These are phyloP conservation scores for Ganaspis sp. DNA, from an alignment of 1,140 invertebrate species.

Conservation along the genomic window DNA sequence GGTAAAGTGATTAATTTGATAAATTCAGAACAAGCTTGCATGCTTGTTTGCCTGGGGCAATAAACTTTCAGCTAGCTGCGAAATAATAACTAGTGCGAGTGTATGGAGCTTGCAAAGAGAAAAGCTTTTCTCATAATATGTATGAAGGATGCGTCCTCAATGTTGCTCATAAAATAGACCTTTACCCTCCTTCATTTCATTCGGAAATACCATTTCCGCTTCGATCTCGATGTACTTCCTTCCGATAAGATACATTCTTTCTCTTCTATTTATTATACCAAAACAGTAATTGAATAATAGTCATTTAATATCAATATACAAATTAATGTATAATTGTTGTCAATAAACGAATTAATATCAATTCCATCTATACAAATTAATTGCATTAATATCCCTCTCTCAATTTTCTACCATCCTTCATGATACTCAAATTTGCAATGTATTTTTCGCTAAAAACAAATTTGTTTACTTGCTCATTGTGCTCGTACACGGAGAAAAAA, in stretches of 20 bases:
- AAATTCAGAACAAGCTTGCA: background rate
- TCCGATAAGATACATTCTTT: background rate
- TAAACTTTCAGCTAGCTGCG: conserved; percentile 18
- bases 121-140: background rate
- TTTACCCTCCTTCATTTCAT: conserved; percentile 10
- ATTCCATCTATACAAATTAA: no score
- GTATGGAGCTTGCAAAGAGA: background rate
- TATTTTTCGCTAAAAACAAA: no score
- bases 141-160: background rate
- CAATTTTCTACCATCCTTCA: no score
- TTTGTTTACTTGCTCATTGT: no score
- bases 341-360: no score
- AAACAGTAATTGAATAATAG: no score
- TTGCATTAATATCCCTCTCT: no score
- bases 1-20: conserved; percentile 21
- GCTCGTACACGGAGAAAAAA: no score
- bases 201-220: background rate
- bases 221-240: conserved; percentile 22
- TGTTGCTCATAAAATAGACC: background rate
- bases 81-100: background rate
- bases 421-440: no score
- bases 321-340: no score
- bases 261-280: background rate
- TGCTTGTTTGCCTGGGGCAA: background rate
- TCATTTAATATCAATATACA: no score